Conservation (phyloP, 2,113 vertebrate species). For the Potamarius usumacintae region DNA sequence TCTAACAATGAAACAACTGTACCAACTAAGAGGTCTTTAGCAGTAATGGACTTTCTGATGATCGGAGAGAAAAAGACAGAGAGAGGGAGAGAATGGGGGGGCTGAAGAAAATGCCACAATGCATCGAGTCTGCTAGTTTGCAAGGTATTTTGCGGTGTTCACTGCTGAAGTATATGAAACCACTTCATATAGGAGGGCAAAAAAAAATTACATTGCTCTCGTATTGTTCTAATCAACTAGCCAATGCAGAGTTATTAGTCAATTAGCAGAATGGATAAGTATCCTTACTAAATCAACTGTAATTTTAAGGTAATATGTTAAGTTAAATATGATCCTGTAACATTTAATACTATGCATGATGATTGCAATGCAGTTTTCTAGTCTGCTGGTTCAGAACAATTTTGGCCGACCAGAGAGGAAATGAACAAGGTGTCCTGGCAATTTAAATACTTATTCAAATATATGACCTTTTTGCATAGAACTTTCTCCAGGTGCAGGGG, state of each 20-base stretch:
- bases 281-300: background rate
- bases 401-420: background rate
- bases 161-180: background rate
- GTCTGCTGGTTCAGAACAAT: background rate
- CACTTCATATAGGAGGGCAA: background rate
- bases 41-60: background rate
- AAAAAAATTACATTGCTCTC: background rate
- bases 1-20: background rate
- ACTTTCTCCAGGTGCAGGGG: background rate
- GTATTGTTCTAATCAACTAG: background rate
- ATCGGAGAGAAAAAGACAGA: background rate
- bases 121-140: background rate
- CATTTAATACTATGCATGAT: background rate
- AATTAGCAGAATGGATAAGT: background rate
- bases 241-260: background rate
- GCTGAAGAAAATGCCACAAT: background rate
- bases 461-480: background rate
- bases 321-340: background rate
- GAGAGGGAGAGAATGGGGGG: background rate
- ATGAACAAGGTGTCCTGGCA: background rate
- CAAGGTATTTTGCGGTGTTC: background rate
- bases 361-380: background rate
- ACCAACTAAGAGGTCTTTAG: background rate
- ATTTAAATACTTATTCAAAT: background rate
- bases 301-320: background rate